Percentiles rank a stretch among this genome's conserved stretches.
These are phyloP conservation scores for Clarias fuscus DNA, from an alignment of 2,797 vertebrate genomes.

Conservation along the genomic window DNA sequence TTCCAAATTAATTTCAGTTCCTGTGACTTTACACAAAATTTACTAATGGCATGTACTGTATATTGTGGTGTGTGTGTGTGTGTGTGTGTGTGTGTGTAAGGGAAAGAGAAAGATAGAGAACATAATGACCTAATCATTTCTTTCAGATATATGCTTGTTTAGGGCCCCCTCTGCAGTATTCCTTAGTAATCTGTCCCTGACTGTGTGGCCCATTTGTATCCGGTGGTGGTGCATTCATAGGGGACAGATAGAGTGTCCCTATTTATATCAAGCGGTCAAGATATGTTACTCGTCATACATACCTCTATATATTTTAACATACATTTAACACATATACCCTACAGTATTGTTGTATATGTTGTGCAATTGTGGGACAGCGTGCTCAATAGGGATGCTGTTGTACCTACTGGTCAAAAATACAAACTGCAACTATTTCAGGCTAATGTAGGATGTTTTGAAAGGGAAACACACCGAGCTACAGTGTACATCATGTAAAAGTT, in stretches of 20 bases:
- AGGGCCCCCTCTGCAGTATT: background rate
- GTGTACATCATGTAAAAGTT: too few species aligned
- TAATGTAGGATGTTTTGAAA: background rate
- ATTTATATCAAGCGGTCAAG: background rate
- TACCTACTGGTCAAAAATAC: background rate
- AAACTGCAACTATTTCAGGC: background rate
- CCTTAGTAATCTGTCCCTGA: constrained; percentile 11
- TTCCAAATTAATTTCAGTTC: background rate
- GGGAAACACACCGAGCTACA: background rate
- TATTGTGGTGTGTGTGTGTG: background rate
- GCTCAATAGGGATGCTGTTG: background rate
- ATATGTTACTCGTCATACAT: background rate
- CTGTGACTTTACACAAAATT: background rate
- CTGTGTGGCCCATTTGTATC: background rate
- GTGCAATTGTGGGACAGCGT: background rate
- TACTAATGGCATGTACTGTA: background rate
- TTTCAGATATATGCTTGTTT: background rate
- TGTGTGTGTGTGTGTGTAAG: too few species aligned
- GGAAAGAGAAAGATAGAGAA: too few species aligned
- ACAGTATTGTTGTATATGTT: background rate
- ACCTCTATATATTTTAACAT: background rate
- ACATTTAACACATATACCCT: background rate
- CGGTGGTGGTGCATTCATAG: background rate
- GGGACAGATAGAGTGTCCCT: background rate
- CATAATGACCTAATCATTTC: background rate